Conservation (phyloP, 2,888 invertebrate species). For the Rapana venosa region DNA sequence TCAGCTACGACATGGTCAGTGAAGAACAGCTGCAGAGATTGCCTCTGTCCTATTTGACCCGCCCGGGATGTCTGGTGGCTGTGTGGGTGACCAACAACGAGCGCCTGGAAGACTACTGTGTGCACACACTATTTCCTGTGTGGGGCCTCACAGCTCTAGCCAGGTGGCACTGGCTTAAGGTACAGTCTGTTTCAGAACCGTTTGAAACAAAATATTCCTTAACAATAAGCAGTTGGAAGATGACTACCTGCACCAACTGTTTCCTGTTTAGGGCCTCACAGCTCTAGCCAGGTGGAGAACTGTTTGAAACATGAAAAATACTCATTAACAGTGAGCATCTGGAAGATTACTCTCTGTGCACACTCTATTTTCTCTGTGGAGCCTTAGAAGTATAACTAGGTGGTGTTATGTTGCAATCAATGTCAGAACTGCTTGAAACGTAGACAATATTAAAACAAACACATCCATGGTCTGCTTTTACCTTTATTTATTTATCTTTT, state of each 20-base stretch:
- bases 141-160: conserved; percentile 88
- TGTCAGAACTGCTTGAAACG: too few species aligned
- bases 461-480: too few species aligned
- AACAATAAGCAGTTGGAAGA: too few species aligned
- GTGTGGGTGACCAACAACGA: conserved; percentile 95
- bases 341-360: conserved; percentile 81
- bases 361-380: conserved; percentile 88
- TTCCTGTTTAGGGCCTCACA: conserved; percentile 88
- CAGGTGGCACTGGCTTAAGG: conserved; percentile 94
- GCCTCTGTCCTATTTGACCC: conserved; percentile 81
- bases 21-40: conserved; percentile 86
- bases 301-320: neutral
- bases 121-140: conserved; percentile 84
- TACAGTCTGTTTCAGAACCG: conserved; percentile 70
- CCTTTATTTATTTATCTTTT: too few species aligned
- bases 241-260: conserved; percentile 83
- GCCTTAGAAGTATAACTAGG: too few species aligned
- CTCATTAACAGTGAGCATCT: too few species aligned
- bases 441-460: too few species aligned
- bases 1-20: conserved; percentile 89
- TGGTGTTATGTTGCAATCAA: too few species aligned
- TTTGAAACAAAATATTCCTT: neutral
- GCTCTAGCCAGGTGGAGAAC: conserved; percentile 84
- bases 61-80: conserved; percentile 84
- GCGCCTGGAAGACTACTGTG: conserved; percentile 85